A percentile compares a stretch with the other conserved stretches of the same genome.
Evolutionary conservation across 1,140 invertebrate genomes (phyloP).

Genomic region (Trypoxylus dichotomus): DNA sequence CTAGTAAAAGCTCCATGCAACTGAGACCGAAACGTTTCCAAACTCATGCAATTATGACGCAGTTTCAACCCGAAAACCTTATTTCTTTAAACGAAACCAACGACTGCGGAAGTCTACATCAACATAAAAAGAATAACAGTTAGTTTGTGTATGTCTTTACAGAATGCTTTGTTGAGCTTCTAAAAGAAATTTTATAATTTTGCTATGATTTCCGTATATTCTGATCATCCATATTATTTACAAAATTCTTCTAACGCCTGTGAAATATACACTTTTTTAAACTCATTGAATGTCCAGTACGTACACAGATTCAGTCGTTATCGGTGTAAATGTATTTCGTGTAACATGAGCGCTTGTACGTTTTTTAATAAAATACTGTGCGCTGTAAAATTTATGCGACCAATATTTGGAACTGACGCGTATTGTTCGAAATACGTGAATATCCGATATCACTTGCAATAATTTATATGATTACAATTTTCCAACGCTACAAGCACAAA

Average conservation of each 20-base stretch:
- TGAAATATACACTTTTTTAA: not conserved
- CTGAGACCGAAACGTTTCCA: no score
- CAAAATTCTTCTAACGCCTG: not conserved
- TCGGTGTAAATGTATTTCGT: not conserved
- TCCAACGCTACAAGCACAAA: not conserved
- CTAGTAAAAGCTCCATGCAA: no score
- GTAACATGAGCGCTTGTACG: not conserved
- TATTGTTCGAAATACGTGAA: not conserved
- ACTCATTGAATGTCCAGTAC: not conserved
- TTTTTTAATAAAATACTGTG: not conserved
- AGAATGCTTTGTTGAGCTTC: no score
- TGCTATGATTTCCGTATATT: no score
- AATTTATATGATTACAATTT: conserved; percentile 2
- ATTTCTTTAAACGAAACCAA: no score
- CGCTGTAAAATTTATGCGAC: not conserved
- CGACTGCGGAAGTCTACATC: no score
- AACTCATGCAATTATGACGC: no score
- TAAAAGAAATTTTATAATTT: no score
- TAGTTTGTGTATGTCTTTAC: no score
- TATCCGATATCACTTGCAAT: not conserved
- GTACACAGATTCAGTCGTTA: not conserved
- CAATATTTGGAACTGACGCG: not conserved
- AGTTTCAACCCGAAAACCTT: no score
- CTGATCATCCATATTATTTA: not conserved
- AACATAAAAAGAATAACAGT: no score